Evolutionary conservation across 1,140 invertebrate genomes (phyloP), one percentile per base, ranked within the genome.

Genomic region (Ylistrum balloti): DNA sequence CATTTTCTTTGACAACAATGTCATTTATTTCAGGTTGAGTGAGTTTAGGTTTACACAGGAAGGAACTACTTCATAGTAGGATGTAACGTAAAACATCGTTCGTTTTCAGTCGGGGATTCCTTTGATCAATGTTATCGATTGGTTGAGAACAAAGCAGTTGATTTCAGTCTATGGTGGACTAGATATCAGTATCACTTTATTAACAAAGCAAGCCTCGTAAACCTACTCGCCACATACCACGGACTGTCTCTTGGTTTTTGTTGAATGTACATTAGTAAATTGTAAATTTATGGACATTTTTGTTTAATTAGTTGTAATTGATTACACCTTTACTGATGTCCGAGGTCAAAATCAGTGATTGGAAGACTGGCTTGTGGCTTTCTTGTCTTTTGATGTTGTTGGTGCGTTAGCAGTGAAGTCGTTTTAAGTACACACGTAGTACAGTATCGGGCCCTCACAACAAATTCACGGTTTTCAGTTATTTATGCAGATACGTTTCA

Each of bases 191-290:
- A 2, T 5, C 17, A 74, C n/a, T 74, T n/a, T n/a, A 74, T n/a
- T 74, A 74, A 74, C 56, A 74, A 28, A n/a, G 11, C 15, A 17
- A 1, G n/a, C 22, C 56, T 74, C 56, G 56, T 74, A 74, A 74
- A 74, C 9, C n/a, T 74, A 28, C 56, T 28, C 56, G n/a, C 22
- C n/a, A 28, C n/a, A n/a, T 28, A 74, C n/a, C 56, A 74, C 22
- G 56, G 22, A 28, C n/a, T n/a, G 56, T 11, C 28, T 74, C 28
- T 74, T 74, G 22, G 0, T 74, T 74, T 56, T 74, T 28, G 22
- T 74, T 74, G 56, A 74, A 74, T 28, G 41, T 74, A 74, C 56
- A 74, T 74, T 74, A 74, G 56, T 74, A 74, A 74, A 74, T 74
- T 74, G n/a, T 74, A 74, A 20, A 17, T 38, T 38, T 38, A 7